Conservation (phyloP, 1,140 invertebrate genomes). For the Limonius californicus region DNA sequence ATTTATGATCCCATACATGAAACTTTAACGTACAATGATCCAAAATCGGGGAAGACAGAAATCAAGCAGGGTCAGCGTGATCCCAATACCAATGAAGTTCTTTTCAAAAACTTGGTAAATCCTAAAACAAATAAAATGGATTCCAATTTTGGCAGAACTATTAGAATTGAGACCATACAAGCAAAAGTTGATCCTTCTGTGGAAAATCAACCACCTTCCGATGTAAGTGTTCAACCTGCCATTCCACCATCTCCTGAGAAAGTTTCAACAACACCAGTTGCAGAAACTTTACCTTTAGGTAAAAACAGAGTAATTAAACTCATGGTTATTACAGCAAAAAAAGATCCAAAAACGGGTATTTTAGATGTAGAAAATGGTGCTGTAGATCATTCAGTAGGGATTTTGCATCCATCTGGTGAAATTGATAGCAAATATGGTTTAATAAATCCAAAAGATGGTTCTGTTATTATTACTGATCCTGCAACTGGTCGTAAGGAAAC, state of each 20-base stretch:
- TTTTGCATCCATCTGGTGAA: slow-evolving; percentile 52
- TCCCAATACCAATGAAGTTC: slow-evolving; percentile 58
- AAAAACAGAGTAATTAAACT: slow-evolving; percentile 54
- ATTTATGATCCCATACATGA: slow-evolving; percentile 63
- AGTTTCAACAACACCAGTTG: background rate
- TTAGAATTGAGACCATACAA: slow-evolving; percentile 58
- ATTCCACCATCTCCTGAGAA: background rate
- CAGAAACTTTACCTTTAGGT: slow-evolving; percentile 8
- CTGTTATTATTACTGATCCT: slow-evolving; percentile 49
- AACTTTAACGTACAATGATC: slow-evolving; percentile 61
- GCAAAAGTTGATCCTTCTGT: slow-evolving; percentile 55
- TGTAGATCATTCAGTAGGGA: slow-evolving; percentile 53
- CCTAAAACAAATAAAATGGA: slow-evolving; percentile 65
- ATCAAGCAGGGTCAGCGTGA: slow-evolving; percentile 58
- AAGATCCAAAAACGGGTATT: slow-evolving; percentile 55
- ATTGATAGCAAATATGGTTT: slow-evolving; percentile 57
- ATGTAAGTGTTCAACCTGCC: background rate
- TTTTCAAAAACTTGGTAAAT: slow-evolving; percentile 60
- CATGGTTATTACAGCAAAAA: slow-evolving; percentile 55
- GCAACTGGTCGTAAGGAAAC: slow-evolving; percentile 52
- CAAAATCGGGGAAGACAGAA: slow-evolving; percentile 61
- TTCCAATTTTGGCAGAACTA: slow-evolving; percentile 59
- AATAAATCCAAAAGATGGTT: slow-evolving; percentile 55
- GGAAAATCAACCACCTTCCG: slow-evolving; percentile 32
- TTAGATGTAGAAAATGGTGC: slow-evolving; percentile 54